Evolutionary conservation across 1,140 invertebrate genomes (phyloP).

Genomic region (Coboldia fuscipes): DNA sequence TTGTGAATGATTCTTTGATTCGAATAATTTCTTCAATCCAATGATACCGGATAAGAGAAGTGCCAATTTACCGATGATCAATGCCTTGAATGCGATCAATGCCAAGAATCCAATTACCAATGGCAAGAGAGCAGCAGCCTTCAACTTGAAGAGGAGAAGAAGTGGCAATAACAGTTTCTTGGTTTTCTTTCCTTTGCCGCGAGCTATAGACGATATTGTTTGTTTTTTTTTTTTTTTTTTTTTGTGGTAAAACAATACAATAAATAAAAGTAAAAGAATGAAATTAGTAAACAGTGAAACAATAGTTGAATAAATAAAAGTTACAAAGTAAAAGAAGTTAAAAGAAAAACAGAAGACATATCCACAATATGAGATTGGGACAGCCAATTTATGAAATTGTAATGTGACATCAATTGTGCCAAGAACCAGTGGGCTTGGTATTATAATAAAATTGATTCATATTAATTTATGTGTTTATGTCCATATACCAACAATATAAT

Average conservation of each 20-base stretch:
- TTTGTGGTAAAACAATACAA: not conserved
- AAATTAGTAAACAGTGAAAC: not conserved
- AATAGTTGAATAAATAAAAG: not conserved
- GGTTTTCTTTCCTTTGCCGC: slow-evolving; percentile 49
- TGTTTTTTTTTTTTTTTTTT: not conserved
- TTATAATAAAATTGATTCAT: too few species aligned
- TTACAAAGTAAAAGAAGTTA: too few species aligned
- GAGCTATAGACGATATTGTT: slow-evolving; percentile 24
- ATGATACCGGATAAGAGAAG: slow-evolving; percentile 52
- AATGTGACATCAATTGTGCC: too few species aligned
- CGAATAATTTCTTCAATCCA: slow-evolving; percentile 55
- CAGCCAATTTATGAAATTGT: too few species aligned
- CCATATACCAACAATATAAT: too few species aligned
- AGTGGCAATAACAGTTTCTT: slow-evolving; percentile 51
- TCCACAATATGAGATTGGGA: too few species aligned
- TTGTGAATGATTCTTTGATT: slow-evolving; percentile 36
- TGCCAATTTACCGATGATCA: slow-evolving; percentile 58
- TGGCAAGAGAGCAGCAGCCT: slow-evolving; percentile 54
- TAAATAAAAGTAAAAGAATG: not conserved
- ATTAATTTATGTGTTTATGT: too few species aligned
- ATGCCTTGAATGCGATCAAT: slow-evolving; percentile 60
- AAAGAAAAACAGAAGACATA: not conserved
- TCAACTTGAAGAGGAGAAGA: slow-evolving; percentile 50
- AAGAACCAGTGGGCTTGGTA: too few species aligned
- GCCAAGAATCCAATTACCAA: slow-evolving; percentile 53